A percentile compares a stretch with the other conserved stretches of the same genome.
Conservation (phyloP, 1,140 invertebrate species). For the Cydia fagiglandana region DNA sequence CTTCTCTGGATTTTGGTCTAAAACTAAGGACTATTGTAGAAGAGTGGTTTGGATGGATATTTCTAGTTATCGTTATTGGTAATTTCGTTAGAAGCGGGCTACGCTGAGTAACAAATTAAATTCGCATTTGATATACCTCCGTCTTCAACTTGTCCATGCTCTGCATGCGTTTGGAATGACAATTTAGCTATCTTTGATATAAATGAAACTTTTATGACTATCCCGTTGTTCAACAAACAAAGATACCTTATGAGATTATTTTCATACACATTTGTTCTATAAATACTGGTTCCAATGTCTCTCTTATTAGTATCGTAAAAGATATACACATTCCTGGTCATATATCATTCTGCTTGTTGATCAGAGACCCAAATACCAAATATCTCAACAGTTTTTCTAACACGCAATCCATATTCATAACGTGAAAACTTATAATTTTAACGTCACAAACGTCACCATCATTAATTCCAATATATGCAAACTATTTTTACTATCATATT, state of each 20-base stretch:
- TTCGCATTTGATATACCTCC: neutral
- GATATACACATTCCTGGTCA: neutral
- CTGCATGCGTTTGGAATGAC: conserved; percentile 41
- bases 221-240: conserved; percentile 48
- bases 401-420: conserved; percentile 26
- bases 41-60: too few relatives aligned
- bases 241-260: conserved; percentile 37
- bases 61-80: too few relatives aligned
- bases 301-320: conserved; percentile 12
- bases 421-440: conserved; percentile 31
- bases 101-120: neutral
- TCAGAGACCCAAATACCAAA: conserved; percentile 1
- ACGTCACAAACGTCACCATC: conserved; percentile 15
- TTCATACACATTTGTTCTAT: conserved; percentile 28
- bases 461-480: conserved; percentile 31
- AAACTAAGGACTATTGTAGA: too few relatives aligned
- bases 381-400: conserved; percentile 7
- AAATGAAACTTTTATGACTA: conserved; percentile 74
- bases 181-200: conserved; percentile 70
- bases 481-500: conserved; percentile 27
- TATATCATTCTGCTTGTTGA: conserved; percentile 1
- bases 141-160: neutral
- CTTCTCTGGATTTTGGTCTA: too few relatives aligned
- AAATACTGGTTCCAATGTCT: conserved; percentile 15
- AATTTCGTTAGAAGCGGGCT: too few relatives aligned